phyloP scores from a whole-genome alignment of 30 jellyfish, hydroid and myxozoan genomes.

The Aurelia coerulea region DNA sequence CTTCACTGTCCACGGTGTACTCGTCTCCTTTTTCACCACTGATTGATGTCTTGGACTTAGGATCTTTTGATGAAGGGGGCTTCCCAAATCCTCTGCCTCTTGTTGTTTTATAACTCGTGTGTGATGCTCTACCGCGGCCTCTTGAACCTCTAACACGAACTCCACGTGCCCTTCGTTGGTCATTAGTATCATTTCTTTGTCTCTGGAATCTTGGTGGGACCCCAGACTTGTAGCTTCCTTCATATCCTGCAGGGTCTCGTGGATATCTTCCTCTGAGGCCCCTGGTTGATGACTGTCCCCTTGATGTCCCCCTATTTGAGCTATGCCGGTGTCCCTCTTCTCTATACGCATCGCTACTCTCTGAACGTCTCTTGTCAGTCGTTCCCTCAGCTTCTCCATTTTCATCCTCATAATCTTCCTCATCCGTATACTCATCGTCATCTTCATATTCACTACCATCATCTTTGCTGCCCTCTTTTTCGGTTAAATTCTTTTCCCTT shows the following conservation, averaged over 20 bases:
- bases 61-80: conserved; percentile 29
- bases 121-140: conserved; percentile 52
- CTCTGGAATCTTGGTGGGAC: conserved; percentile 62
- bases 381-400: not conserved
- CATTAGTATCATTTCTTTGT: not conserved
- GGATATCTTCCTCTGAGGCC: conserved; percentile 25
- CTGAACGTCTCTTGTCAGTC: not conserved
- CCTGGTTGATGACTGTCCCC: conserved; percentile 34
- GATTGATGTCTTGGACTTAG: conserved; percentile 15
- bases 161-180: conserved; percentile 53
- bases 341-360: not conserved
- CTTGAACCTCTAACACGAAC: conserved; percentile 39
- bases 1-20: conserved; percentile 54
- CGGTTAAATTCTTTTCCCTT: not conserved
- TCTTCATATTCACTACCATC: conserved; percentile 21
- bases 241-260: conserved; percentile 44
- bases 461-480: conserved; percentile 4
- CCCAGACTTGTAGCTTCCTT: conserved; percentile 24
- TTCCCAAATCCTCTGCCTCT: conserved; percentile 60
- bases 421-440: conserved; percentile 1
- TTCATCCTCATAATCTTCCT: conserved; percentile 14
- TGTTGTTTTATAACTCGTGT: conserved; percentile 15
- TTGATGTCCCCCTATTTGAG: conserved; percentile 21
- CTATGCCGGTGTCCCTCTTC: not conserved
- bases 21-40: conserved; percentile 51